Base-by-base conservation (phyloP, 1,140 invertebrate species). In the Lasioglossum baleicum region DNA sequence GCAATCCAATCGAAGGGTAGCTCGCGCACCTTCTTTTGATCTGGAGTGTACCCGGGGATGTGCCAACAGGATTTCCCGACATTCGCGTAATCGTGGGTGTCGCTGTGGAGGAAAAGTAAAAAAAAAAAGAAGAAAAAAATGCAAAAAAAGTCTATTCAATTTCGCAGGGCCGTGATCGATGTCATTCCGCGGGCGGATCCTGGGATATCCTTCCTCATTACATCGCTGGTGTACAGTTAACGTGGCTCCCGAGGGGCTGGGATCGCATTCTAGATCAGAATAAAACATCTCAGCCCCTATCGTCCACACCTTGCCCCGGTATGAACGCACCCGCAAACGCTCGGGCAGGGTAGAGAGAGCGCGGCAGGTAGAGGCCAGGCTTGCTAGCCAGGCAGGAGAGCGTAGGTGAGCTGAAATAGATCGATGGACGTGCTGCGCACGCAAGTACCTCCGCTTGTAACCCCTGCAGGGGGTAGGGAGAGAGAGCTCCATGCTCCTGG, bases 361-460 rank as follows among this genome's bases (percentile, higher is more conserved):
- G 69, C 64, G 69, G 76, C 80, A 84, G 75, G 82, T 72, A 80
- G 40, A 70, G 63, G 77, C 83, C 79, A 84, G 81, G 72, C 75
- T 74, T 71, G 75, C 81, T 65, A 82, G 82, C 80, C 44, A 13
- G 35, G 35, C 35, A 35, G 35, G 35, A 80, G 75, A 82, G 78
- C 86, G 84, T 88, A 89, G 84, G 88, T 89, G 88, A 88, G 87
- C 84, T 88, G 78, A 86, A 88, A 87, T 88, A 89, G 88, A 89
- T 89, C 88, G 88, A 89, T 89, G 88, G 83, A 86, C 82, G 85
- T 83, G 87, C 74, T 89, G 88, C 88, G 88, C 86, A 89, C 88
- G 88, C 88, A 89, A 88, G 85, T 81, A 78, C 82, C 83, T 85
- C 86, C 81, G 80, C 51, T 86, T 63, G 67, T 83, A 67, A 63